Base-by-base conservation (phyloP, 1,140 invertebrate genomes). In the Battus philenor region DNA sequence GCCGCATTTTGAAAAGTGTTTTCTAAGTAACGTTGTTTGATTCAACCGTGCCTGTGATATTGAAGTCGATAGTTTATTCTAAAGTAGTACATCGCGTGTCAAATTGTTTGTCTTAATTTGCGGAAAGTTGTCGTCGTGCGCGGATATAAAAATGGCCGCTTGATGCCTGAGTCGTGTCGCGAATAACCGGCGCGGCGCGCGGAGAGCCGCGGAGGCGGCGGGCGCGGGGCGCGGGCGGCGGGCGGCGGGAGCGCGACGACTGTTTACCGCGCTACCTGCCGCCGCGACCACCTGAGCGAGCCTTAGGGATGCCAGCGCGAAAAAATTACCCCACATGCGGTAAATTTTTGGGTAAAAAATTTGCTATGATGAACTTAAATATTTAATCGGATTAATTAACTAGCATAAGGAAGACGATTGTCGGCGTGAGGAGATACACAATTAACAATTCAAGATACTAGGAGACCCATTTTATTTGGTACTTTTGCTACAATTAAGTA, bases 201-300 rank as follows among this genome's bases (percentile, higher is more conserved):
- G 1, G 32, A 17, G 3, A n/a, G n/a, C n/a, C n/a, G 4, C 15
- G 10, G 9, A 13, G 33, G 12, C 13, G 33, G 31, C 2, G 38
- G n/a, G 45, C 7, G 16, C 1, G 32, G 32, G 3, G 4, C 15
- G 10, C 10, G 18, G 33, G 12, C 13, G 33, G 31, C 2, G 38
- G n/a, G 45, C 7, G 27, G 20, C n/a, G 18, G 33, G 34, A 46
- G 31, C 10, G 32, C 12, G 36, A 6, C 32, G 26, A 12, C 24
- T 32, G 43, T 50, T 36, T 46, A 31, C 32, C 24, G 32, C 30
- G 50, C 56, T 59, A 64, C 56, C 55, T 59, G 59, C 48, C 53
- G 36, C 49, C 53, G 48, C 64, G 56, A 67, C 67, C 67, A 70
- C 67, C 67, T 70, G 67, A 68, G 47, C 30, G 67, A 63, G 41